Evolutionary conservation across 2,888 invertebrate genomes (phyloP), one percentile per base, ranked within the genome.

Genomic region (Platerodrilus igneus): DNA sequence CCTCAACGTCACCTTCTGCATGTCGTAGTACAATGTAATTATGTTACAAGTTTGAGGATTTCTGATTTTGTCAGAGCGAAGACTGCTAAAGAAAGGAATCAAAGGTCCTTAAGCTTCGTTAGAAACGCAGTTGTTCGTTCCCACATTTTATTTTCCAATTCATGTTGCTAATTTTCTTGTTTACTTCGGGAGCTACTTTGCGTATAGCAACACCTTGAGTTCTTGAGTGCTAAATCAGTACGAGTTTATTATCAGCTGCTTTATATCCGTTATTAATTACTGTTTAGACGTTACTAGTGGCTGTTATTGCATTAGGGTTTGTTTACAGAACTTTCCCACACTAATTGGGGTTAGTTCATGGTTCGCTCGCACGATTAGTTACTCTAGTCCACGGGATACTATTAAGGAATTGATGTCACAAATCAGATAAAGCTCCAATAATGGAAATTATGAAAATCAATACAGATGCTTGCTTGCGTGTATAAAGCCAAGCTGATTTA

Each of bases 71-170:
- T 8, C 17, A 14, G 15, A 29, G n/a, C 28, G 31, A 43, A 43
- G 38, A 42, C 34, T 30, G 29, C 20, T 22, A 36, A 50, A 41
- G 50, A 46, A 48, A 50, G 48, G 48, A 50, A 50, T 50, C 45
- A 50, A 50, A 48, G 43, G 44, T 50, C 45, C 48, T 50, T 46
- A 46, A 50, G 50, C 50, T 50, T 50, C 50, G 50, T 50, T 50
- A 46, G 48, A 43, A 43, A 29, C 39, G 13, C 48, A 48, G 37
- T 41, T 50, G 50, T 16, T 22, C 13, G 38, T 43, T 43, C 43
- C 27, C 43, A 43, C 43, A 38, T 31, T 38, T 35, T 35, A 39
- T 43, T 43, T 38, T 43, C 29, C 28, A 32, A 43, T 43, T 19
- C 27, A 27, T 22, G 23, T n/a, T n/a, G n/a, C 33, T 34, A 32